Conservation (phyloP, 2,888 invertebrate genomes). For the Caenorhabditis imperialis region DNA sequence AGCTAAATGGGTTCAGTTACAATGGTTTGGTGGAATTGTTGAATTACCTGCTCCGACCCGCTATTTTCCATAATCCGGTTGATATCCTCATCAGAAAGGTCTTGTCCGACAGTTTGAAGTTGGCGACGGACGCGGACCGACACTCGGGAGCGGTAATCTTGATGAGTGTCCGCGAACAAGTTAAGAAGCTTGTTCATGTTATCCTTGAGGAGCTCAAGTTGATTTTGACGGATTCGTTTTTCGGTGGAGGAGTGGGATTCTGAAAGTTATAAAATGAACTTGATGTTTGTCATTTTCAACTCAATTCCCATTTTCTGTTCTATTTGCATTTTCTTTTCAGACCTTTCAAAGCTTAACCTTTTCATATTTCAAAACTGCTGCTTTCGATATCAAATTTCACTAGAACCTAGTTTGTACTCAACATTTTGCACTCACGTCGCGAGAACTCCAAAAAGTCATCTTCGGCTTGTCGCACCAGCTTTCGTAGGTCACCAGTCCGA, state of each 20-base stretch:
- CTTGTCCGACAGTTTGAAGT: conserved; percentile 72
- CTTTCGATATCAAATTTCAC: neutral
- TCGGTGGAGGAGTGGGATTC: conserved; percentile 56
- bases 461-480: conserved; percentile 63
- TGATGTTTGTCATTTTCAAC: neutral
- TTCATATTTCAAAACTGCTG: neutral
- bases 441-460: conserved; percentile 65
- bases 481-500: conserved; percentile 58
- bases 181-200: conserved; percentile 69
- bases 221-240: conserved; percentile 70
- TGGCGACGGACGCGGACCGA: conserved; percentile 76
- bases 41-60: conserved; percentile 54
- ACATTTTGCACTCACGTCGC: conserved; percentile 42
- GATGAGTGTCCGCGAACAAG: conserved; percentile 72
- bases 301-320: no score
- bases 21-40: neutral
- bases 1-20: conserved; percentile 50
- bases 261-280: conserved; percentile 36
- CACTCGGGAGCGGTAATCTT: conserved; percentile 73
- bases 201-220: conserved; percentile 69
- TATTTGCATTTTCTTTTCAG: no score
- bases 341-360: neutral
- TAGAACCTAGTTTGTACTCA: neutral
- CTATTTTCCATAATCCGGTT: conserved; percentile 69
- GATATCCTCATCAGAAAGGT: conserved; percentile 68